These are phyloP conservation scores for Paramormyrops hopkinsi DNA, from an alignment of 2,797 vertebrate species.

Conservation along the genomic window DNA sequence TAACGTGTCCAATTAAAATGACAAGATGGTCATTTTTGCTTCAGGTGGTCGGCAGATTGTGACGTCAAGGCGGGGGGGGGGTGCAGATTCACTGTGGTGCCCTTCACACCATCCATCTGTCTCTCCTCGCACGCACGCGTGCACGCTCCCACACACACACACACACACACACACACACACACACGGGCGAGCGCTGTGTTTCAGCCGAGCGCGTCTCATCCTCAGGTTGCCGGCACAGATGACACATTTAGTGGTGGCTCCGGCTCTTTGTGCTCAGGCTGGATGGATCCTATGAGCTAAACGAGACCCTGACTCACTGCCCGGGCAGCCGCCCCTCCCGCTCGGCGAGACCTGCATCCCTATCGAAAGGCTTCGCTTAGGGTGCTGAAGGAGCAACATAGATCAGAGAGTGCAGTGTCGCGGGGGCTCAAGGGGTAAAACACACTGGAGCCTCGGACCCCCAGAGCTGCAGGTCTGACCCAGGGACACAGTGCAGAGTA, in stretches of 20 bases:
- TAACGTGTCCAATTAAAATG: slow-evolving; percentile 11
- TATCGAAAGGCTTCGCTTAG: not conserved
- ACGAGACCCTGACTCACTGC: not conserved
- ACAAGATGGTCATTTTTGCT: slow-evolving; percentile 16
- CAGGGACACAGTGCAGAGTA: not conserved
- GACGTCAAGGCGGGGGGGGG: not conserved
- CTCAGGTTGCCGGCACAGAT: not conserved
- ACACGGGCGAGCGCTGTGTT: not conserved
- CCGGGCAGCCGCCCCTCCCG: not conserved
- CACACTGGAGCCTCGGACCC: not conserved
- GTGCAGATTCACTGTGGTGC: not conserved
- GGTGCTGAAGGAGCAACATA: not conserved
- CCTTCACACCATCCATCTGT: slow-evolving; percentile 16
- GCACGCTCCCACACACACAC: not conserved
- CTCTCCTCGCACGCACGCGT: not conserved
- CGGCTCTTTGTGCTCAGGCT: not conserved
- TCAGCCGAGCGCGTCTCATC: not conserved
- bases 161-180: not conserved
- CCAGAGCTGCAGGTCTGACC: not conserved
- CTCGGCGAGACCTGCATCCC: not conserved
- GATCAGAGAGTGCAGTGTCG: not conserved
- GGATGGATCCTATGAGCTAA: not conserved
- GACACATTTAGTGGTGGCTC: not conserved
- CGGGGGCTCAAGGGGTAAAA: not conserved
- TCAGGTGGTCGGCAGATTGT: slow-evolving; percentile 15